These are phyloP conservation scores for Tragopan temminckii DNA, from an alignment of 2,797 vertebrate species.

Conservation along the genomic window DNA sequence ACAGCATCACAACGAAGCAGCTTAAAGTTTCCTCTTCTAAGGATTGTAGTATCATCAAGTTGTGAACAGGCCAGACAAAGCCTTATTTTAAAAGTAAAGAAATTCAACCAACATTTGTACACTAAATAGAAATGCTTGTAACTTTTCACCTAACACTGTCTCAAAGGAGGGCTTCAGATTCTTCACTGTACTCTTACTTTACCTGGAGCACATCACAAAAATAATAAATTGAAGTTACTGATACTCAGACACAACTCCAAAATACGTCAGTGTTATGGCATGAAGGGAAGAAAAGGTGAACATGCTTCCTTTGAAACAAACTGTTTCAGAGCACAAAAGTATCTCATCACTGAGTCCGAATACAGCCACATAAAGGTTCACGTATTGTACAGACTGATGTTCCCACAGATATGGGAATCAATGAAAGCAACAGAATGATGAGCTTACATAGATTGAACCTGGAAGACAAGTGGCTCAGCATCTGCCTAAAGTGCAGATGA, in stretches of 20 bases:
- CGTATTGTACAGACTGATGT: rapidly evolving
- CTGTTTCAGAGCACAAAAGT: not conserved
- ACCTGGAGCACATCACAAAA: not conserved
- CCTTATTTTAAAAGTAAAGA: not conserved
- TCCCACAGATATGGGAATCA: not conserved
- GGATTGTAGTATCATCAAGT: not conserved
- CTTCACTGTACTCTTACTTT: not conserved
- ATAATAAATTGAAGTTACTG: not conserved
- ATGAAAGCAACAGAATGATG: not conserved
- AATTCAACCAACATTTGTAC: not conserved
- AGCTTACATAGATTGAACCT: not conserved
- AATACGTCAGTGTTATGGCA: not conserved
- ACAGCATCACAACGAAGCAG: not conserved
- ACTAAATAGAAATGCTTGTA: not conserved
- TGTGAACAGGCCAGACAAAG: not conserved
- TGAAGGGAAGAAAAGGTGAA: not conserved
- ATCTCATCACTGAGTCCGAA: not conserved
- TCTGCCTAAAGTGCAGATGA: not conserved
- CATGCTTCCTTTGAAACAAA: not conserved
- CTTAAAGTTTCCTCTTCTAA: not conserved
- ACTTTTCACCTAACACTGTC: not conserved
- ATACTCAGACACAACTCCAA: not conserved
- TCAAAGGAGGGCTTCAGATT: not conserved
- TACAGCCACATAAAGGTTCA: not conserved
- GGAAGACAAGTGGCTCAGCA: not conserved